Base-by-base conservation (phyloP, 2,888 invertebrate species). In the Andrena hattorfiana region DNA sequence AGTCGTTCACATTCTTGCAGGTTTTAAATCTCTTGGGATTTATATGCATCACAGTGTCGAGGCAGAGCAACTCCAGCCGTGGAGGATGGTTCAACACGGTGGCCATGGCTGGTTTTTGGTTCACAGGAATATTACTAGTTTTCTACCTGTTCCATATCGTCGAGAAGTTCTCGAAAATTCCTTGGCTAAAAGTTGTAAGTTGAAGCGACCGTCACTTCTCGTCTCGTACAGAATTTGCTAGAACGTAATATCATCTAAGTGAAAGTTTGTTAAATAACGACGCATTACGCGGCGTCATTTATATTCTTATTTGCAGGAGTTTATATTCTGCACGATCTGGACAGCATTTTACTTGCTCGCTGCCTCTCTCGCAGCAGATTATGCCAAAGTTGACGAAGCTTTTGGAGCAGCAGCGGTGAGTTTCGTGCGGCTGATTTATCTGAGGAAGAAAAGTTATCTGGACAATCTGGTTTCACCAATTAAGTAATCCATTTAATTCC, bases 71-170 rank as follows among this genome's bases (percentile, higher is more conserved):
- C 84, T 92, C 94, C 64, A 95, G 96, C 72, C 95, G 96, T 83
- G 97, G 97, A 67, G 95, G 95, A 73, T 98, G 96, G 95, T 98
- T 97, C 94, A 96, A 96, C 92, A 96, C 96, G 91, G 96, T 98
- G 70, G 95, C 98, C 0, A 97, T 98, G 96, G 96, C 96, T 23
- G 98, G 97, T 23, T 97, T 98, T 93, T 98, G 98, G 97, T 96
- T 97, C 92, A 97, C 97, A 6, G 96, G 96, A 51, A 96, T 97
- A 85, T 94, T 98, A 70, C 95, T 98, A 20, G 95, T 96, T 1
- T 95, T 98, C 78, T 98, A 98, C 93, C 93, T 98, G 83, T 97
- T 98, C 94, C 98, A 98, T 93, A 95, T 98, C 32, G 95, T 98
- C 83, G 98, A 98, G 94, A 97, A 97, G 94, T 96, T 97, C 92